Evolutionary conservation across 2,797 vertebrate genomes (phyloP).

Genomic region (Trichosurus vulpecula): DNA sequence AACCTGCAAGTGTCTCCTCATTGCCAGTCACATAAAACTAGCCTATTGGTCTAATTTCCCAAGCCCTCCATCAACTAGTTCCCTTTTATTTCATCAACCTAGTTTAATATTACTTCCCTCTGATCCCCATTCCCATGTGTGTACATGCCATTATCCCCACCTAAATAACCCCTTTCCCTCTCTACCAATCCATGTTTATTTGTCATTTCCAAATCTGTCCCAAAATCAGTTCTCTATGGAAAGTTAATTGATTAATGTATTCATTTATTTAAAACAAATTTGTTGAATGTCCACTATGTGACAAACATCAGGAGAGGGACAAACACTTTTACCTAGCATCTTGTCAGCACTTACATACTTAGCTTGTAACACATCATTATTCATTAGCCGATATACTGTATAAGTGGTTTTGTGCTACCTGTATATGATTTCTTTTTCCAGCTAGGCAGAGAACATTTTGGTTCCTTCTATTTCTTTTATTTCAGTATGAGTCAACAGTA

Average conservation of each 20-base stretch:
- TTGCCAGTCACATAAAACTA: background rate
- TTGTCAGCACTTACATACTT: background rate
- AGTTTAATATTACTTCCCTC: background rate
- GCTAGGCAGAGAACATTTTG: background rate
- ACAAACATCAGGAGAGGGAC: background rate
- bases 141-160: background rate
- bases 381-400: conserved; percentile 4
- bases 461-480: conserved; percentile 21
- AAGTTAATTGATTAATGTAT: conserved; percentile 20
- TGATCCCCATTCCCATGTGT: background rate
- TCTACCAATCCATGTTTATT: background rate
- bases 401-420: background rate
- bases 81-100: background rate
- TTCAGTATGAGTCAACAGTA: background rate
- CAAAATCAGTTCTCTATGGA: background rate
- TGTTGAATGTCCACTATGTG: background rate
- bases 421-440: background rate
- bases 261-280: background rate
- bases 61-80: background rate
- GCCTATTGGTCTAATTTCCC: background rate
- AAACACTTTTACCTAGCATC: background rate
- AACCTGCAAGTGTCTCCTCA: background rate
- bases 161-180: background rate
- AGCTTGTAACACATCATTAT: conserved; percentile 6
- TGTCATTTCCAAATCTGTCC: conserved; percentile 14